Evolutionary conservation across 2,888 invertebrate genomes (phyloP), one percentile per base, ranked within the genome.

Genomic region (Hymenopus coronatus): DNA sequence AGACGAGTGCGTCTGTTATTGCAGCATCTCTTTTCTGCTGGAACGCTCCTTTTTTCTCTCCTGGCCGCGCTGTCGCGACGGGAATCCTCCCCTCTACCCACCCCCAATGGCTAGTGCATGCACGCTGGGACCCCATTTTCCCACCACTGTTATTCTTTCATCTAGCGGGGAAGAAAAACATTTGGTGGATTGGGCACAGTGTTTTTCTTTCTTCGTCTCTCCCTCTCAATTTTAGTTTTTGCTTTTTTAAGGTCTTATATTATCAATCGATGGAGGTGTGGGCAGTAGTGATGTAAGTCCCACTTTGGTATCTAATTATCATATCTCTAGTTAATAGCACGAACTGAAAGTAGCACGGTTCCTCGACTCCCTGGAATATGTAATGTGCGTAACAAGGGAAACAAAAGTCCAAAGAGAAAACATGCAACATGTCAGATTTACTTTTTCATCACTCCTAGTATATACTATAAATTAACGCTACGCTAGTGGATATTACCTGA

Each of bases 61-160:
- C 54, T 25, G 20, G 54, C 54, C 25, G 54, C 20, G 54, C 25
- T 70, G 54, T 70, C 54, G 54, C 54, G 54, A 70, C 54, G 54
- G 54, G 54, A 3, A 70, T 25, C 54, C 15, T 25, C 20, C 25
- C 54, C 6, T 4, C 4, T 6, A 6, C 54, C 54, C 54, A 70
- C 54, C 25, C 54, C 54, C 15, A 70, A 70, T 70, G 54, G 54
- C 54, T 70, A 70, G 20, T 70, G 54, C 54, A 70, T 70, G 54
- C 54, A 70, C 54, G 54, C 54, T 70, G 54, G 54, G 25, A 70
- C 54, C 54, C 87, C 88, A 88, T 88, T 89, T 89, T 89, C 89
- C 89, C 89, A 89, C 89, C 86, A 54, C 83, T 89, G 89, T 89
- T 89, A 88, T 88, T 88, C 88, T 89, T 89, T 89, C 89, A 89